Conservation (phyloP, 2,113 vertebrate genomes). For the Nibea coibor region DNA sequence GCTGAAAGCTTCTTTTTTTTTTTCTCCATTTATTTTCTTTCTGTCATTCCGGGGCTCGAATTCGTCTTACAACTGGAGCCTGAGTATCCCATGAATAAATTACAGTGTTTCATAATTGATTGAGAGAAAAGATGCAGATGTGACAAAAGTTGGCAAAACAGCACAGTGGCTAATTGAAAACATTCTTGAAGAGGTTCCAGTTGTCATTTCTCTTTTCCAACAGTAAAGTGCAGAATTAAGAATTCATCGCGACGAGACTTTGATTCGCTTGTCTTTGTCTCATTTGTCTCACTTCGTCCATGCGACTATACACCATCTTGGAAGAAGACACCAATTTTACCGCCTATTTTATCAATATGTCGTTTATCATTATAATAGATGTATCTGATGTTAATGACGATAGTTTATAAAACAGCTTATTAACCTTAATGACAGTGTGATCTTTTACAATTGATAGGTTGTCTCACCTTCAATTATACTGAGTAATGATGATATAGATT, state of each 20-base stretch:
- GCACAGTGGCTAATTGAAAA: slow-evolving; percentile 43
- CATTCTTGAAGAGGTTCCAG: slow-evolving; percentile 60
- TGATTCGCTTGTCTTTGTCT: not conserved
- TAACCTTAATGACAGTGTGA: slow-evolving; percentile 82
- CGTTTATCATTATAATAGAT: slow-evolving; percentile 78
- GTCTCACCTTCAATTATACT: slow-evolving; percentile 79
- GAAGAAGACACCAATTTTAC: not conserved
- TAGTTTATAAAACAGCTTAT: slow-evolving; percentile 81
- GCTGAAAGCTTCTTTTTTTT: slow-evolving; percentile 5
- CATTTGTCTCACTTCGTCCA: slow-evolving; percentile 10
- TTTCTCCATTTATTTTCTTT: too few relatives aligned
- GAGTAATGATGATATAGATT: slow-evolving; percentile 69
- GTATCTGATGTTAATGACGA: slow-evolving; percentile 72
- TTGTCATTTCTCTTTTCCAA: slow-evolving; percentile 16
- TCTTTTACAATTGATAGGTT: slow-evolving; percentile 80
- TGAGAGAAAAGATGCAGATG: slow-evolving; percentile 67
- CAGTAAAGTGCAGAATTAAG: not conserved
- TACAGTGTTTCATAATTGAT: slow-evolving; percentile 71
- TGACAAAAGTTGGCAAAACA: slow-evolving; percentile 61
- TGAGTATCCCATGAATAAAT: slow-evolving; percentile 70
- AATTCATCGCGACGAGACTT: not conserved
- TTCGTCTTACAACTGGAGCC: slow-evolving; percentile 42
- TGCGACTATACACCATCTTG: not conserved
- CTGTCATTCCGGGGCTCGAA: not conserved
- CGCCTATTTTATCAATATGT: slow-evolving; percentile 73